Evolutionary conservation across 2,113 vertebrate species (phyloP).

Genomic region (Grammomys surdaster): DNA sequence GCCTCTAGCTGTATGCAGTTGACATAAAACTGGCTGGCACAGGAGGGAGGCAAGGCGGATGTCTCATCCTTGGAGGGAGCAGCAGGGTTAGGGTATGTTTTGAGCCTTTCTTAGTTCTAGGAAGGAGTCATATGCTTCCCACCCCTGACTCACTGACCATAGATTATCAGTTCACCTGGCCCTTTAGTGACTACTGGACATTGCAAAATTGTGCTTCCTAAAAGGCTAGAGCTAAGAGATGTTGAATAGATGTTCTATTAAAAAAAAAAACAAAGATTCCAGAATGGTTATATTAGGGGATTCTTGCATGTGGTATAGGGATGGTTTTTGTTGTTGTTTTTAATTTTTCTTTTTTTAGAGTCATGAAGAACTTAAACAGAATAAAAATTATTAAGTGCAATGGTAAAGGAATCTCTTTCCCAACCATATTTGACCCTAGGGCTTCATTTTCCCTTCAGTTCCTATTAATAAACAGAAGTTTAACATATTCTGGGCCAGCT

Average conservation of each 20-base stretch:
- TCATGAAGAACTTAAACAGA: constrained; percentile 17
- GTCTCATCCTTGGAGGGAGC: neutral
- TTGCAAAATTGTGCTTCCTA: constrained; percentile 40
- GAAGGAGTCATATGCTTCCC: neutral
- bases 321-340: neutral
- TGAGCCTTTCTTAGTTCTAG: constrained; percentile 19
- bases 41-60: neutral
- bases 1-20: neutral
- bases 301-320: neutral
- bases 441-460: constrained; percentile 16
- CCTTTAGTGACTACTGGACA: neutral
- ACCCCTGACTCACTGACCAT: neutral
- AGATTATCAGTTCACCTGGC: neutral
- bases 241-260: neutral
- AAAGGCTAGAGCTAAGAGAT: neutral
- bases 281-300: constrained; percentile 6
- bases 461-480: constrained; percentile 16
- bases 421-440: constrained; percentile 29
- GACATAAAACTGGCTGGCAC: neutral
- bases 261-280: neutral
- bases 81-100: neutral
- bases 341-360: neutral
- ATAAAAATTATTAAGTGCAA: constrained; percentile 52
- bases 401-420: constrained; percentile 40
- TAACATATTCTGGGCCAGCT: constrained; percentile 1